phyloP scores from a whole-genome alignment of 2,888 invertebrate species.

The Alcis repandata region DNA sequence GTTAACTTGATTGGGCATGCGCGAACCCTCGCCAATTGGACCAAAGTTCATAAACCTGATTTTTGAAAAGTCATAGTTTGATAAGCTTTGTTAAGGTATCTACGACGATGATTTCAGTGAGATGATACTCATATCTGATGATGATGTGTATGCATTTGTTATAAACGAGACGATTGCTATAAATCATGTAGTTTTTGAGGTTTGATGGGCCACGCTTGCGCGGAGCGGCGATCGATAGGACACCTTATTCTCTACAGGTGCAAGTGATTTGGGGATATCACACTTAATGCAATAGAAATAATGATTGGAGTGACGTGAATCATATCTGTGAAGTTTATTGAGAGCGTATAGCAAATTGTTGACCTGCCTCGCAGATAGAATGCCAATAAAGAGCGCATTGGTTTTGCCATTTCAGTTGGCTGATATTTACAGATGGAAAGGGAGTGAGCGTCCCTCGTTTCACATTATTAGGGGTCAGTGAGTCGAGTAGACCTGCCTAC shows the following conservation, averaged over 20 bases:
- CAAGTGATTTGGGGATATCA: constrained; percentile 32
- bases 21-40: constrained; percentile 74
- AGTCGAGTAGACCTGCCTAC: constrained; percentile 19
- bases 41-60: constrained; percentile 63
- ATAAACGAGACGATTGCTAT: not conserved
- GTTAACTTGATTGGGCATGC: constrained; percentile 68
- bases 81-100: not conserved
- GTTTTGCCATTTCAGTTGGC: constrained; percentile 36
- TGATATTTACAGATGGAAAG: constrained; percentile 50
- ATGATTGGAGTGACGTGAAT: constrained; percentile 1
- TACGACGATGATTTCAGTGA: not conserved
- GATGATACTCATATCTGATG: not conserved
- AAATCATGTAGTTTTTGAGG: constrained; percentile 11
- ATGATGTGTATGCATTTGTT: not conserved
- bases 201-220: constrained; percentile 72
- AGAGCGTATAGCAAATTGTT: constrained; percentile 61
- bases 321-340: constrained; percentile 48
- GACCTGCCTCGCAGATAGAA: constrained; percentile 50
- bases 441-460: constrained; percentile 40
- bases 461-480: constrained; percentile 41
- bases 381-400: constrained; percentile 61
- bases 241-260: constrained; percentile 55
- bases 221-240: constrained; percentile 73
- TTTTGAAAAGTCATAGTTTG: constrained; percentile 22
- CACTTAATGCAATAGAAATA: constrained; percentile 33